phyloP scores from a whole-genome alignment of 2,797 vertebrate genomes.

The Coregonus suidteri region DNA sequence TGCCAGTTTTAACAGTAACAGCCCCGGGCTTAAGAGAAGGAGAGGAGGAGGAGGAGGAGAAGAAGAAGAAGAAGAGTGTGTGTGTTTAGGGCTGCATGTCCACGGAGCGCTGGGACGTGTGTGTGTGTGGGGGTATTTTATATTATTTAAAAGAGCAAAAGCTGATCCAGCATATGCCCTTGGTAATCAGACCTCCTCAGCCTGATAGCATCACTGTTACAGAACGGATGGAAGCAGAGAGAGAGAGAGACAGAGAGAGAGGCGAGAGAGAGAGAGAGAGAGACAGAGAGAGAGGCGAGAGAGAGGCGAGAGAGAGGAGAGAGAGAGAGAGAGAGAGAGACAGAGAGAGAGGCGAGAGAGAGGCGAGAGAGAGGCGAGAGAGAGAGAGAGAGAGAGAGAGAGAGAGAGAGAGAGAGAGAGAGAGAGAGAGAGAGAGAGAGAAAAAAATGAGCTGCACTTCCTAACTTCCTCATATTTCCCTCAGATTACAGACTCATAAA shows the following conservation, averaged over 20 bases:
- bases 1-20: not conserved
- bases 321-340: not conserved
- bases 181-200: not conserved
- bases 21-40: slow-evolving; percentile 24
- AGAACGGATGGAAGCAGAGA: not conserved
- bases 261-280: not conserved
- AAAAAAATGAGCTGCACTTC: no score
- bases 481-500: no score
- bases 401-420: no score
- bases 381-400: not conserved
- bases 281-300: not conserved
- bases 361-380: no score
- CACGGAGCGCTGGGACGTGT: not conserved
- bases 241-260: not conserved
- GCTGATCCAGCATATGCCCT: not conserved
- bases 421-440: no score
- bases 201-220: not conserved
- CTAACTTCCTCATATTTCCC: no score
- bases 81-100: not conserved
- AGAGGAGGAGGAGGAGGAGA: no score
- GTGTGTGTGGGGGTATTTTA: not conserved
- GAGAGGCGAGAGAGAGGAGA: not conserved
- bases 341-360: no score
- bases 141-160: not conserved
- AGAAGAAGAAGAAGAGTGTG: no score